Conservation (phyloP, 1,140 invertebrate species). For the Drosophila seguyi region DNA sequence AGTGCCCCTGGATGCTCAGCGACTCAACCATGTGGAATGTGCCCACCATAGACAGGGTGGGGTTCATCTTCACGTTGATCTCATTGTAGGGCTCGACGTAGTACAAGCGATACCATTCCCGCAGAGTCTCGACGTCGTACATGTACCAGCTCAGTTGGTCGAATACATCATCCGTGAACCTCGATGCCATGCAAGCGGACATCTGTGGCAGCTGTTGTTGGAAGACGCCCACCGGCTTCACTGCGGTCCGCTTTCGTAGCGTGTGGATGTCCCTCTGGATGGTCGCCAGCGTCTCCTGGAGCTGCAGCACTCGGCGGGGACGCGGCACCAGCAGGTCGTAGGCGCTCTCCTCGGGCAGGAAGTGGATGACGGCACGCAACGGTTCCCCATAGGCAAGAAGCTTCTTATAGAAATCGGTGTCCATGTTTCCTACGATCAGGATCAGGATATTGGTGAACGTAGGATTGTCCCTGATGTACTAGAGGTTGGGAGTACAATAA, state of each 20-base stretch:
- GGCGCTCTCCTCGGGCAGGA: constrained; percentile 62
- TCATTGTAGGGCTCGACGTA: constrained; percentile 57
- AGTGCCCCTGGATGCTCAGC: constrained; percentile 62
- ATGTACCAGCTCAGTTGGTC: constrained; percentile 70
- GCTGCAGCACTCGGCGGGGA: constrained; percentile 46
- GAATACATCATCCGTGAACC: constrained; percentile 55
- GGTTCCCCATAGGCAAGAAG: constrained; percentile 49
- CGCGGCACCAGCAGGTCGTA: constrained; percentile 74
- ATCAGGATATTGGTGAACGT: constrained; percentile 37
- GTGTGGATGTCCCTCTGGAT: constrained; percentile 55
- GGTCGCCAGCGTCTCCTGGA: constrained; percentile 42
- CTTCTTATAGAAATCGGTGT: constrained; percentile 50
- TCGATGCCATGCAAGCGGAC: constrained; percentile 64
- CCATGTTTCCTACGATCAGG: constrained; percentile 52
- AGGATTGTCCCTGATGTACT: constrained; percentile 67
- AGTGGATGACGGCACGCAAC: constrained; percentile 62
- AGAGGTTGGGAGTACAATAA: no score
- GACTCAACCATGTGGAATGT: constrained; percentile 47
- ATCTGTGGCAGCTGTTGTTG: constrained; percentile 72
- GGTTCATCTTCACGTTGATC: constrained; percentile 56
- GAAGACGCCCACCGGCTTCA: constrained; percentile 67
- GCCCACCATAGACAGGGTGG: constrained; percentile 20
- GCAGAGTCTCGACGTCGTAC: constrained; percentile 68
- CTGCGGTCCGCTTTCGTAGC: constrained; percentile 39
- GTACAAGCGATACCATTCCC: constrained; percentile 61